These are phyloP conservation scores for Sarotherodon lohbergeri DNA, from an alignment of 2,113 vertebrate genomes.

Conservation along the genomic window DNA sequence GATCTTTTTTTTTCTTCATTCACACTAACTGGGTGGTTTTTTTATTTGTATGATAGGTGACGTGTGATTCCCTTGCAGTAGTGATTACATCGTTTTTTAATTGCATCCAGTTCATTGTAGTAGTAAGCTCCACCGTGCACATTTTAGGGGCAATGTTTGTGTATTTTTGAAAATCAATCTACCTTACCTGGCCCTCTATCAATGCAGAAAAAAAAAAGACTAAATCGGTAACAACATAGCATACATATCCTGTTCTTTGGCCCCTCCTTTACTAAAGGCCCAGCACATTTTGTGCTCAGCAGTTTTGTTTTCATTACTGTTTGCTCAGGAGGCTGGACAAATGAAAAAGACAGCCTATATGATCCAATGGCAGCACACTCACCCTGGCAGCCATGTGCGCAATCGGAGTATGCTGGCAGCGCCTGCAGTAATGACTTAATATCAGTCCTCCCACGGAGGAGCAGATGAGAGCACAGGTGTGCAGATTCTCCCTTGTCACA, in stretches of 20 bases:
- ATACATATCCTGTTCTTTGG: not conserved
- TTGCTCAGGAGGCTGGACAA: not conserved
- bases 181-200: not conserved
- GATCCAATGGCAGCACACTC: conserved; percentile 29
- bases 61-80: not conserved
- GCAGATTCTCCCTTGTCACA: conserved; percentile 47
- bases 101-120: not conserved
- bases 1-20: not conserved
- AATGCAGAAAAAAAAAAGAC: not conserved
- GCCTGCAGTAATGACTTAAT: conserved; percentile 62
- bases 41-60: not conserved
- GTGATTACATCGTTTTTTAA: not conserved
- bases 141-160: not conserved
- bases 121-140: not conserved
- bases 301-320: conserved; percentile 35
- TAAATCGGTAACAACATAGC: not conserved
- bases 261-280: not conserved
- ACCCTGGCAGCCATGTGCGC: conserved; percentile 8
- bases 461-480: conserved; percentile 69
- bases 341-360: conserved; percentile 11
- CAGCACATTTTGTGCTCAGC: not conserved
- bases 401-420: conserved; percentile 21
- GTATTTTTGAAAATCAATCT: not conserved
- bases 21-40: not conserved
- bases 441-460: conserved; percentile 52